Percentiles rank a stretch among this genome's conserved stretches.
phyloP scores from a whole-genome alignment of 53 echinoderm and acorn worm genomes.

The Temnopleurus reevesii region DNA sequence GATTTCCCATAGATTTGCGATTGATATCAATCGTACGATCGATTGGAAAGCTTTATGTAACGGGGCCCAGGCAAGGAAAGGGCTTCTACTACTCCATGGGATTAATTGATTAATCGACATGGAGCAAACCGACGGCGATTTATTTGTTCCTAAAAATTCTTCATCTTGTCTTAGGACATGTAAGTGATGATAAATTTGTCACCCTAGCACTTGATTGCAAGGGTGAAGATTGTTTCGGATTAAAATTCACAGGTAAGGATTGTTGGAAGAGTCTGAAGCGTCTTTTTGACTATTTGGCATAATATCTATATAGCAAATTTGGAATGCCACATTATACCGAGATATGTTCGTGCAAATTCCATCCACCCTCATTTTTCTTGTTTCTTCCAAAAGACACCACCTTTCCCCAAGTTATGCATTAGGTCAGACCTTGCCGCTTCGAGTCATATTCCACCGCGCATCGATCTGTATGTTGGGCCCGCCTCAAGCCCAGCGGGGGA shows the following conservation, averaged over 20 bases:
- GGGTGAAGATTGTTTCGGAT: no score
- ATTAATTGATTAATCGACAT: slow-evolving; percentile 12
- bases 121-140: neutral
- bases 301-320: no score
- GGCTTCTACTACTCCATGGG: neutral
- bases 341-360: neutral
- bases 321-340: neutral
- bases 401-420: slow-evolving; percentile 24
- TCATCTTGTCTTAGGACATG: neutral
- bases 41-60: no score
- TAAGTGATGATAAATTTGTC: neutral
- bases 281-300: no score
- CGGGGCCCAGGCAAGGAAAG: no score
- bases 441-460: slow-evolving; percentile 29
- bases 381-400: slow-evolving; percentile 12
- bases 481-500: slow-evolving; percentile 32
- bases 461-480: slow-evolving; percentile 4
- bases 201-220: no score
- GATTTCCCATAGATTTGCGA: no score
- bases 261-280: no score
- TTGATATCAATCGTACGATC: no score
- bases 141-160: neutral
- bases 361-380: neutral
- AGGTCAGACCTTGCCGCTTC: slow-evolving; percentile 2
- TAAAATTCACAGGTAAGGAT: no score